phyloP scores from a whole-genome alignment of 2,888 invertebrate species.

The Drosophila subsilvestris region DNA sequence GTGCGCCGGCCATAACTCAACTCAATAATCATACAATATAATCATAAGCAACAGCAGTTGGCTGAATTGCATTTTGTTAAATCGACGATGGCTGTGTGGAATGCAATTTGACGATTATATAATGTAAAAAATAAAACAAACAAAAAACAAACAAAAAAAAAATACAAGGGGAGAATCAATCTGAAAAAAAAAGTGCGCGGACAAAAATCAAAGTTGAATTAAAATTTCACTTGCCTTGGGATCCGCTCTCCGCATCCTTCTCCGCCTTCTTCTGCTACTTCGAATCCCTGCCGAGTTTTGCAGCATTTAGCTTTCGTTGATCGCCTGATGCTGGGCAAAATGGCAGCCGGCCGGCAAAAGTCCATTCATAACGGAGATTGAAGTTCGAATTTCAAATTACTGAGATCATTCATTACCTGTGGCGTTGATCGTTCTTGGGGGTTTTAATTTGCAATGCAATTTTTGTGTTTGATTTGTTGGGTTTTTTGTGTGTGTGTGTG shows the following conservation, averaged over 20 bases:
- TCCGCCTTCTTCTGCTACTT: not conserved
- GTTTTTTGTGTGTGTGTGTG: slow-evolving; percentile 35
- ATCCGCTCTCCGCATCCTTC: not conserved
- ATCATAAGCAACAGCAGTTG: slow-evolving; percentile 21
- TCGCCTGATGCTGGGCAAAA: slow-evolving; percentile 47
- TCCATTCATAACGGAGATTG: slow-evolving; percentile 1
- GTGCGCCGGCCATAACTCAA: slow-evolving; percentile 27
- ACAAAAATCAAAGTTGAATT: slow-evolving; percentile 51
- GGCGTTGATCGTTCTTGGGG: slow-evolving; percentile 35
- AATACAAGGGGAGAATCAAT: slow-evolving; percentile 10
- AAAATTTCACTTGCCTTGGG: slow-evolving; percentile 5
- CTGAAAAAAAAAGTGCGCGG: slow-evolving; percentile 63
- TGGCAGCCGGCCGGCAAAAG: slow-evolving; percentile 41
- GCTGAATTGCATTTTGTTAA: slow-evolving; percentile 58
- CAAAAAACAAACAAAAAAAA: slow-evolving; percentile 9
- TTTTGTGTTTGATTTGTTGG: slow-evolving; percentile 38
- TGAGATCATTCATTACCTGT: slow-evolving; percentile 18
- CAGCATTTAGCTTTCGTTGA: slow-evolving; percentile 42
- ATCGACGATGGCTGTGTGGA: slow-evolving; percentile 64
- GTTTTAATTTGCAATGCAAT: slow-evolving; percentile 1
- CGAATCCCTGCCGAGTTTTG: not conserved
- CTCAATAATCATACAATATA: slow-evolving; percentile 24
- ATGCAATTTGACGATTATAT: slow-evolving; percentile 74
- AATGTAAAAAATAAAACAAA: slow-evolving; percentile 37
- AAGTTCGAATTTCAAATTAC: slow-evolving; percentile 7